These are phyloP conservation scores for Danionella cerebrum DNA, from an alignment of 2,113 vertebrate species.

Conservation along the genomic window DNA sequence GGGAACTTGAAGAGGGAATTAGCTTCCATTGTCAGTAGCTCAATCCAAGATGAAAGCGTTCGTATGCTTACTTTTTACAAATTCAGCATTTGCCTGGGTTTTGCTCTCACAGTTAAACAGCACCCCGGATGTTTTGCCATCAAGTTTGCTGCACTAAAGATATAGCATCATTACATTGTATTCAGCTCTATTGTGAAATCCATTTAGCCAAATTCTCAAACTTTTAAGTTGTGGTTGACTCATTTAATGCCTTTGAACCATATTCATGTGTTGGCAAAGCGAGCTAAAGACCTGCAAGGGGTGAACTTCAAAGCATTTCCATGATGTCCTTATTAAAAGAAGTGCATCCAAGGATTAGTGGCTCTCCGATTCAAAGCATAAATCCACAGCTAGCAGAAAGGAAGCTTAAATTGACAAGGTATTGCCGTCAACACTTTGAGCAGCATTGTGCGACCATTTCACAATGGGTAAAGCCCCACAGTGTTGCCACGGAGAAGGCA, in stretches of 20 bases:
- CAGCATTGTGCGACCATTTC: background rate
- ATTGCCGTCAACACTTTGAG: background rate
- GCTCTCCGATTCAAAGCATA: background rate
- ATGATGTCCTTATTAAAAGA: conserved; percentile 12
- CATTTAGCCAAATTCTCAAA: background rate
- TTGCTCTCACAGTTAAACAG: conserved; percentile 52
- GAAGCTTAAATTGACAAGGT: conserved; percentile 13
- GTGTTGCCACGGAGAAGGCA: background rate
- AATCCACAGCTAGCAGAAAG: conserved; percentile 16
- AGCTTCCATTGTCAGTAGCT: conserved; percentile 39
- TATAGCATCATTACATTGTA: conserved; percentile 46
- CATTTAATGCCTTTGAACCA: background rate
- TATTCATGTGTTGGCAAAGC: background rate
- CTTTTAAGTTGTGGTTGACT: background rate
- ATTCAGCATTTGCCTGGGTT: conserved; percentile 51
- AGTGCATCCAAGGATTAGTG: conserved; percentile 12
- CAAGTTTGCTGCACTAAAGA: conserved; percentile 41
- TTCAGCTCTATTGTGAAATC: background rate
- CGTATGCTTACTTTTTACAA: conserved; percentile 52
- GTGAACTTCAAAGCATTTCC: conserved; percentile 15
- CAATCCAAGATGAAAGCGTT: conserved; percentile 54
- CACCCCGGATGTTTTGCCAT: conserved; percentile 38
- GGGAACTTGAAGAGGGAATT: conserved; percentile 31
- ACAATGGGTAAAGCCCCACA: background rate
- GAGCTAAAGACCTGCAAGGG: conserved; percentile 5